Percentiles rank a stretch among this genome's conserved stretches.
These are phyloP conservation scores for Diorhabda sublineata DNA, from an alignment of 1,140 invertebrate species.

Conservation along the genomic window DNA sequence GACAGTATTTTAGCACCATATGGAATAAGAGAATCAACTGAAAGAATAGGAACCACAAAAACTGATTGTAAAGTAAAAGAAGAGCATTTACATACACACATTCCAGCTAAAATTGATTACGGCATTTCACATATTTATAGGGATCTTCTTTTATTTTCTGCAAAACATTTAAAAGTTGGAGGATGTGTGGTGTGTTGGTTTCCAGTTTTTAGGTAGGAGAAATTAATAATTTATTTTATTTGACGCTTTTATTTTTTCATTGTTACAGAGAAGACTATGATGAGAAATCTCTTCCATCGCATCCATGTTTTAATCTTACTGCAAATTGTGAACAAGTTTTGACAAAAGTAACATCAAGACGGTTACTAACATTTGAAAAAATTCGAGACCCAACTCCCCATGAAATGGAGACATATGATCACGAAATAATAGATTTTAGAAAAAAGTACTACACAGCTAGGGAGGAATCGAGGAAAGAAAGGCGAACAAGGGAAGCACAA, in stretches of 20 bases:
- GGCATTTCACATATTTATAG: conserved; percentile 72
- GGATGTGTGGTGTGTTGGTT: conserved; percentile 89
- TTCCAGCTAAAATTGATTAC: conserved; percentile 87
- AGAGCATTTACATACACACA: conserved; percentile 63
- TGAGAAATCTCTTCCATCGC: conserved; percentile 68
- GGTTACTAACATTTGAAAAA: conserved; percentile 86
- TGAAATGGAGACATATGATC: conserved; percentile 24
- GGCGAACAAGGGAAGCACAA: conserved; percentile 38
- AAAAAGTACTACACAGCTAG: conserved; percentile 64
- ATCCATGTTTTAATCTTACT: conserved; percentile 72
- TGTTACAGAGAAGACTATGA: conserved; percentile 68
- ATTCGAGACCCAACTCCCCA: conserved; percentile 52
- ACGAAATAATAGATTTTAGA: conserved; percentile 50
- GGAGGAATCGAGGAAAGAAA: conserved; percentile 59
- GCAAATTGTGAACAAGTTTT: conserved; percentile 85
- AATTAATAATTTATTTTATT: not conserved
- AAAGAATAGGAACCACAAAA: conserved; percentile 71
- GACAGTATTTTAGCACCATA: conserved; percentile 74
- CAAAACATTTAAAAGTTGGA: conserved; percentile 67
- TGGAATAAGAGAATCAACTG: conserved; percentile 87
- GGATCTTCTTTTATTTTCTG: conserved; percentile 81
- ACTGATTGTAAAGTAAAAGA: conserved; percentile 57
- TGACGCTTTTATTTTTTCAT: not conserved
- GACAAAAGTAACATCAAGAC: conserved; percentile 69
- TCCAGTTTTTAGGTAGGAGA: conserved; percentile 72